Evolutionary conservation across 2,113 vertebrate species (phyloP).

Genomic region (Heterotilapia buettikoferi): DNA sequence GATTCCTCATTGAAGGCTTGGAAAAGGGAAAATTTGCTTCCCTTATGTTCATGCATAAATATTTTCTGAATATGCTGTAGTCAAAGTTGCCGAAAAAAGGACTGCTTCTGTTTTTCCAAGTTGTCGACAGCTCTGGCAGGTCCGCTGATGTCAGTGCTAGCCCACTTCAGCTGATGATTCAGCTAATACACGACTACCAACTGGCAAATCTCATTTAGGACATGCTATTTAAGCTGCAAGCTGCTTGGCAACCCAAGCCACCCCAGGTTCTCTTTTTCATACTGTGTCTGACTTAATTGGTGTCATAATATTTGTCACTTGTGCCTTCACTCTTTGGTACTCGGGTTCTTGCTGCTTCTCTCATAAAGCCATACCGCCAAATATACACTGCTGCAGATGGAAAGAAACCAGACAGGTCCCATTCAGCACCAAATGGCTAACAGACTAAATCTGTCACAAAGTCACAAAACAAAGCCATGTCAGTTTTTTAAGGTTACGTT

Average conservation of each 20-base stretch:
- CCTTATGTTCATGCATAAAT: background rate
- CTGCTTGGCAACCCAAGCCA: background rate
- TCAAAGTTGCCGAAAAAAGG: background rate
- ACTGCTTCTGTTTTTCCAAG: background rate
- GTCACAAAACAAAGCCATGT: background rate
- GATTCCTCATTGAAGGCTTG: background rate
- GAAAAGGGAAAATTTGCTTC: background rate
- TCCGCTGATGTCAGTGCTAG: background rate
- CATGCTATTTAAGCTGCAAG: background rate
- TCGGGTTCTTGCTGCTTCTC: background rate
- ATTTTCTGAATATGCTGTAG: background rate
- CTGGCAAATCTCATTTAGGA: background rate
- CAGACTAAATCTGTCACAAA: background rate
- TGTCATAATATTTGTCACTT: background rate
- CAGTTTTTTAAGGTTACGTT: background rate
- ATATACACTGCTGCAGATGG: background rate
- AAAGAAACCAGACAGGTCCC: background rate
- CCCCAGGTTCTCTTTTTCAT: background rate
- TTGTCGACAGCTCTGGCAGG: background rate
- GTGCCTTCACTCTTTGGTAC: background rate
- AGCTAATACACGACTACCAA: background rate
- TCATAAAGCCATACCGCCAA: background rate
- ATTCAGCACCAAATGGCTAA: background rate
- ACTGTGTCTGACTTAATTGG: background rate
- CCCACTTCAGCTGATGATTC: background rate